phyloP scores from a whole-genome alignment of 2,113 vertebrate genomes.

The Falco punctatus region DNA sequence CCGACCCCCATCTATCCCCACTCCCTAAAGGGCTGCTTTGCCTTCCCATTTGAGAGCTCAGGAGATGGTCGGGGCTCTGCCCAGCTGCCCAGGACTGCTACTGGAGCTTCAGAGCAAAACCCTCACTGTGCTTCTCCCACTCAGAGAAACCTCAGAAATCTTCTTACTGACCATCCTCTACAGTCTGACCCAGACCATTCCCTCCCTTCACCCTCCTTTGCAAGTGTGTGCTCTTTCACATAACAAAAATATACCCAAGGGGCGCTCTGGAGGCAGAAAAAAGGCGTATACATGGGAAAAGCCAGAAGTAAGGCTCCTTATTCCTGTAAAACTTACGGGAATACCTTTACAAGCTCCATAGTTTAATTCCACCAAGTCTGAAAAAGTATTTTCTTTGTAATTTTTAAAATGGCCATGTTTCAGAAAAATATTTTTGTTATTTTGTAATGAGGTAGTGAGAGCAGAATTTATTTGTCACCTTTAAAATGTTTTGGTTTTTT shows the following conservation, averaged over 20 bases:
- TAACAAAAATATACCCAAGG: neutral
- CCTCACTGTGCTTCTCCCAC: neutral
- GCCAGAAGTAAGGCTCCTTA: neutral
- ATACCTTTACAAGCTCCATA: neutral
- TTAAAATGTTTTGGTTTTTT: neutral
- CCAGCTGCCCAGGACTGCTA: neutral
- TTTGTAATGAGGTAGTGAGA: neutral
- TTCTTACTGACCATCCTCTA: neutral
- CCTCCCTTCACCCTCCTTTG: neutral
- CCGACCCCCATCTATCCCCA: neutral
- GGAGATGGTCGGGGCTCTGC: neutral
- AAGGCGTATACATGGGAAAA: neutral
- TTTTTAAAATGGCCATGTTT: neutral
- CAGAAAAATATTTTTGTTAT: neutral
- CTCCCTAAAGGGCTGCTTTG: neutral
- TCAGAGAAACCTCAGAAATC: neutral
- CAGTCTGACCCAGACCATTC: neutral
- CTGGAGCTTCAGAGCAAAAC: neutral
- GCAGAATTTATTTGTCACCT: neutral
- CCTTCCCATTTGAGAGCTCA: neutral
- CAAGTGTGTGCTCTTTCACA: neutral
- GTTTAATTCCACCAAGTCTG: neutral
- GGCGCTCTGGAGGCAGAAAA: neutral
- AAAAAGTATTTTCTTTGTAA: neutral
- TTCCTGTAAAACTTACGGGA: neutral